phyloP scores from a whole-genome alignment of 2,888 invertebrate species.

The Stenoptilia bipunctidactyla region DNA sequence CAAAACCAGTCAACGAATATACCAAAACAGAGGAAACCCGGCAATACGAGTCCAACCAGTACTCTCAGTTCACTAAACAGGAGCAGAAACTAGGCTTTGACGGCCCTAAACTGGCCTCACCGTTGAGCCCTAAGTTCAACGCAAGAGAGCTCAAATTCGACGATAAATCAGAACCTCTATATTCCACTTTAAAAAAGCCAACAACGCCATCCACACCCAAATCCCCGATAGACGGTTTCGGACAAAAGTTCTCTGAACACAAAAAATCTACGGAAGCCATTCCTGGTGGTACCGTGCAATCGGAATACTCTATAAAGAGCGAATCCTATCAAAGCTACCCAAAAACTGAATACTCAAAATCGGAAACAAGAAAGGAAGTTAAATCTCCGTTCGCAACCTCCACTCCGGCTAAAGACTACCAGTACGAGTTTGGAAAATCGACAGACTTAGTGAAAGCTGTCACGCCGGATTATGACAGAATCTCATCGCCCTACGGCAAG shows the following conservation, averaged over 20 bases:
- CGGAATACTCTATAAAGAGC: slow-evolving; percentile 47
- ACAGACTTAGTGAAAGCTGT: slow-evolving; percentile 48
- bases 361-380: slow-evolving; percentile 41
- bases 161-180: slow-evolving; percentile 50
- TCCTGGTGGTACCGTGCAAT: slow-evolving; percentile 54
- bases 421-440: slow-evolving; percentile 25
- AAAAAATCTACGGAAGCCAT: slow-evolving; percentile 55
- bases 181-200: slow-evolving; percentile 48
- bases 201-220: slow-evolving; percentile 16
- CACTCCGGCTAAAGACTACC: slow-evolving; percentile 45
- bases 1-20: slow-evolving; percentile 47
- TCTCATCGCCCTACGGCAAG: slow-evolving; percentile 54
- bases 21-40: slow-evolving; percentile 38
- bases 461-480: slow-evolving; percentile 53
- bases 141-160: slow-evolving; percentile 61
- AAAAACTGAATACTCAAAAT: slow-evolving; percentile 43
- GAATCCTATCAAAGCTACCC: slow-evolving; percentile 56
- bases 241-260: slow-evolving; percentile 53
- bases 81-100: slow-evolving; percentile 49
- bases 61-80: slow-evolving; percentile 29
- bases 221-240: slow-evolving; percentile 43
- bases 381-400: slow-evolving; percentile 52
- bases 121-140: slow-evolving; percentile 62
- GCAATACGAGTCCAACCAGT: slow-evolving; percentile 31
- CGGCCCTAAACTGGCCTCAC: slow-evolving; percentile 35